Conservation (phyloP, 2,888 invertebrate species). For the Tipula confusa region DNA sequence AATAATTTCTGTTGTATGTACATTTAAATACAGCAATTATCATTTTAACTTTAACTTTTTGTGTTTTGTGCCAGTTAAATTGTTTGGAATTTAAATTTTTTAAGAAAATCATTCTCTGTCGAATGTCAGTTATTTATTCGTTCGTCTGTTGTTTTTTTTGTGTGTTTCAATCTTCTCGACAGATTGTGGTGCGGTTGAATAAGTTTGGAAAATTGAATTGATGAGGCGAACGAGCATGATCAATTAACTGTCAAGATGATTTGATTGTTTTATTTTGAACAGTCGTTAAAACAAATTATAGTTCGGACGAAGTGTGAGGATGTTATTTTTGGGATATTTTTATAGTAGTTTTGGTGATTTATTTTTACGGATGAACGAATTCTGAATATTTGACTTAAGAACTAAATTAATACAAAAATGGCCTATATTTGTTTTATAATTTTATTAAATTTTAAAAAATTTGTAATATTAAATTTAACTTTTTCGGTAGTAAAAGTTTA, state of each 20-base stretch:
- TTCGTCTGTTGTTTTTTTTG: background rate
- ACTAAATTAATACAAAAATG: too few species aligned
- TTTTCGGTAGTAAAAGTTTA: too few species aligned
- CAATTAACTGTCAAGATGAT: background rate
- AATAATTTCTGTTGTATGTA: background rate
- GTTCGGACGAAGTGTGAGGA: too few species aligned
- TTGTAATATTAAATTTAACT: too few species aligned
- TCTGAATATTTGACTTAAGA: too few species aligned
- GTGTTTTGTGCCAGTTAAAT: background rate
- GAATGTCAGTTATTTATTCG: background rate
- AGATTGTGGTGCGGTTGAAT: background rate
- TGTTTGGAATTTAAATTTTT: background rate
- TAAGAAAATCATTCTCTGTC: background rate
- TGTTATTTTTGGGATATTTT: too few species aligned
- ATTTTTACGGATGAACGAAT: too few species aligned
- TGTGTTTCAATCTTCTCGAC: background rate
- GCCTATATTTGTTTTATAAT: too few species aligned
- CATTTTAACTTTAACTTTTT: background rate
- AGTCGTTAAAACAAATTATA: too few species aligned
- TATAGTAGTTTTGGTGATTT: too few species aligned
- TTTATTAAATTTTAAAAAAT: too few species aligned
- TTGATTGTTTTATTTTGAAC: too few species aligned
- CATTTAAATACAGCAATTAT: constrained; percentile 25
- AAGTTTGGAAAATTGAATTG: background rate
- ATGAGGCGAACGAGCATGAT: background rate